These are phyloP conservation scores for Parapristionchus giblindavisi DNA, from an alignment of 2,888 invertebrate genomes.

Conservation along the genomic window DNA sequence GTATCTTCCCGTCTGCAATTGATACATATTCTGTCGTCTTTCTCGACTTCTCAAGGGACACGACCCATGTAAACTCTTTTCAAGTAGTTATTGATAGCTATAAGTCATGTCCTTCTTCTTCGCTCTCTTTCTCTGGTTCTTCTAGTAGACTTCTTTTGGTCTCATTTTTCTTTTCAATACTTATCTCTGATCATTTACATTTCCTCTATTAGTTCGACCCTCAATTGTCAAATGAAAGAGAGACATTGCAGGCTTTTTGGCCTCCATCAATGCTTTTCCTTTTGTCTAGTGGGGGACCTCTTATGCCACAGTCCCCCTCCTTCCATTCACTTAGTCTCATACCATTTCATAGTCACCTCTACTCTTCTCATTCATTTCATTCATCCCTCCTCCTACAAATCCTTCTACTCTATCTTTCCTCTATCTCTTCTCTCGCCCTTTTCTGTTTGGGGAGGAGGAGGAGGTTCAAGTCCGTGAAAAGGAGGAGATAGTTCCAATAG, in stretches of 20 bases:
- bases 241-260: slow-evolving; percentile 18
- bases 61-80: no score
- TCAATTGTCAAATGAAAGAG: slow-evolving; percentile 14
- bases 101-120: no score
- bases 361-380: slow-evolving; percentile 32
- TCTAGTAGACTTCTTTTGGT: slow-evolving; percentile 13
- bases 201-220: not conserved
- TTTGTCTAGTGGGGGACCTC: slow-evolving; percentile 26
- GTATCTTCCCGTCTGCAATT: no score
- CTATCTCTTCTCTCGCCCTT: not conserved
- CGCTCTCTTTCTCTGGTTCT: not conserved
- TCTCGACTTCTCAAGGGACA: no score
- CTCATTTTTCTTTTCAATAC: slow-evolving; percentile 35
- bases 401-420: not conserved
- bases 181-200: not conserved
- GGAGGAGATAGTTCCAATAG: no score
- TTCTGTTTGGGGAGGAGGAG: slow-evolving; percentile 26
- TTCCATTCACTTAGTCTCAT: not conserved
- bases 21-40: no score
- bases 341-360: not conserved
- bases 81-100: no score
- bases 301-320: slow-evolving; percentile 33
- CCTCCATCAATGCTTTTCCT: slow-evolving; percentile 2
- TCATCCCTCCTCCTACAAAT: slow-evolving; percentile 1
- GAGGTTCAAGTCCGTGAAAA: no score